These are phyloP conservation scores for Chrysotoxum bicinctum DNA, from an alignment of 2,888 invertebrate species.

Conservation along the genomic window DNA sequence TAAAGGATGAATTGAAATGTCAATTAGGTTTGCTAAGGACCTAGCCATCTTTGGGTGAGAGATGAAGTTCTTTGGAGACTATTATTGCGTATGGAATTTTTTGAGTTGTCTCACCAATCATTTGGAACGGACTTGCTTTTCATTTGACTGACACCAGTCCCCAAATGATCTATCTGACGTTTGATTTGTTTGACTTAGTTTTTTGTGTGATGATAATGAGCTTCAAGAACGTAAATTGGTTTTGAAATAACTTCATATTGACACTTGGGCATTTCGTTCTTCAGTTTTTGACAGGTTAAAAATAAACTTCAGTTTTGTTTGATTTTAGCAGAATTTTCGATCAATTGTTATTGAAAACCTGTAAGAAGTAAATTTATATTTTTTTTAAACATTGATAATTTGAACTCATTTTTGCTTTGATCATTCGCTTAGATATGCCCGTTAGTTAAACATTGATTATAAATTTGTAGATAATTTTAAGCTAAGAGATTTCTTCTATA, in stretches of 20 bases:
- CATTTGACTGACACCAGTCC: no score
- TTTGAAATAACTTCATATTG: not conserved
- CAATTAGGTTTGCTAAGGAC: conserved; percentile 22
- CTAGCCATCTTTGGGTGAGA: conserved; percentile 21
- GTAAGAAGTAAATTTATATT: no score
- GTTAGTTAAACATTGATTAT: no score
- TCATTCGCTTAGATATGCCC: no score
- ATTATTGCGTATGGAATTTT: not conserved
- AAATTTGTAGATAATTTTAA: no score
- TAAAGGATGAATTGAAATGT: conserved; percentile 57
- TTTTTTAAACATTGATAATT: no score
- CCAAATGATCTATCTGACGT: not conserved
- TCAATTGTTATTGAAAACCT: no score
- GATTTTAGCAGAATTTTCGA: no score
- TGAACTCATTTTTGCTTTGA: no score
- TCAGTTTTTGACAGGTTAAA: not conserved
- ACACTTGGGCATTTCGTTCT: not conserved
- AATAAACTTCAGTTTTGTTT: not conserved
- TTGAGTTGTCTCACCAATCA: not conserved
- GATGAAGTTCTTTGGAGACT: not conserved
- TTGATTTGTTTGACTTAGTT: not conserved
- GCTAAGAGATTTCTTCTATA: no score
- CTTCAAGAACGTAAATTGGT: not conserved
- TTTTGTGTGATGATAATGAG: not conserved
- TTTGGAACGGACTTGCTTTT: not conserved